These are phyloP conservation scores for Sinocyclocheilus anophthalmus DNA, from an alignment of 2,113 vertebrate species.

Conservation along the genomic window DNA sequence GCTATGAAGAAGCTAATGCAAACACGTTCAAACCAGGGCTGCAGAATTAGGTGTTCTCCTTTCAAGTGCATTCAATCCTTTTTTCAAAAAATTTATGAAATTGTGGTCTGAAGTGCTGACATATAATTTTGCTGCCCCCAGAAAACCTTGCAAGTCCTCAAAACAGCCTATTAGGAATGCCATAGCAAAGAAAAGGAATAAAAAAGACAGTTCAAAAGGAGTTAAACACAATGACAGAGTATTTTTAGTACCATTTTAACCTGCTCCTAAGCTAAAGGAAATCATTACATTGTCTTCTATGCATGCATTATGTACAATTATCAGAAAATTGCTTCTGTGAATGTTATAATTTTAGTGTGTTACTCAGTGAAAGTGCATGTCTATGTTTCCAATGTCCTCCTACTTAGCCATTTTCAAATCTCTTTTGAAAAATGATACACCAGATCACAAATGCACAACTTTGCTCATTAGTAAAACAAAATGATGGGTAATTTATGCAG, in stretches of 20 bases:
- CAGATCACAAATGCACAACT: conserved; percentile 29
- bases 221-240: neutral
- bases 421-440: conserved; percentile 27
- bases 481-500: conserved; percentile 41
- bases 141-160: neutral
- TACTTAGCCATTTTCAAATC: conserved; percentile 19
- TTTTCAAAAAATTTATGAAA: neutral
- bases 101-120: conserved; percentile 9
- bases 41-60: neutral
- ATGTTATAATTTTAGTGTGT: neutral
- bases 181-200: neutral
- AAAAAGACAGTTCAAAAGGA: neutral
- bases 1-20: neutral
- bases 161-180: neutral
- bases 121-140: neutral
- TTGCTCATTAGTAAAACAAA: conserved; percentile 44
- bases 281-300: neutral
- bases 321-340: neutral
- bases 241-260: neutral
- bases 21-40: conserved; percentile 1
- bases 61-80: neutral
- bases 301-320: neutral
- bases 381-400: neutral
- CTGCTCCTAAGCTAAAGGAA: neutral
- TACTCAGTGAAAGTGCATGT: neutral